Evolutionary conservation across 2,113 vertebrate genomes (phyloP), one percentile per base, ranked within the genome.

Genomic region (Oncorhynchus gorbuscha): DNA sequence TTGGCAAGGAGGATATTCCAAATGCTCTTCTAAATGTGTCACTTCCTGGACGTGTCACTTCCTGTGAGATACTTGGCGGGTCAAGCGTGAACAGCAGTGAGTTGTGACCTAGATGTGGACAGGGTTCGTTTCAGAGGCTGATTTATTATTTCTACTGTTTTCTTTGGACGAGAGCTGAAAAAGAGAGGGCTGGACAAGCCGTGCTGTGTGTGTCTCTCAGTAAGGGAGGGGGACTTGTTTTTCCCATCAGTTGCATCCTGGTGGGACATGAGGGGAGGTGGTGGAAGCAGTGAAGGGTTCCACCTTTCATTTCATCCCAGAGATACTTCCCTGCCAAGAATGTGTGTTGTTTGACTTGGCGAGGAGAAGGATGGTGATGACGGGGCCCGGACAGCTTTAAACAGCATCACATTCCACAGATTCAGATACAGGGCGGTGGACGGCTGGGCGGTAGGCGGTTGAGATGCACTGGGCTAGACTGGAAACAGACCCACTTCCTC

Each of bases 141-240:
- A 88, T 92, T 85, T 87, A 89, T 87, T 84, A 78, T 77, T 49
- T 82, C 71, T 79, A 4, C 64, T 93, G 89, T 94, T 94, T 92
- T 91, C 83, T 89, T 93, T 93, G 92, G 92, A 90, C 20, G 22
- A 32, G 58, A 73, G 70, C 79, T 91, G 59, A 77, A 81, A 89
- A 82, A 76, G 81, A 72, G 72, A 59, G 71, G 48, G 61, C 59
- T 72, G 64, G 65, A 70, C 73, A 79, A 79, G 73, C 58, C 1
- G 0, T 35, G 79, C 75, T 74, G 18, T 68, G 61, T 78, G 75
- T 67, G 62, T 65, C 75, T 62, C 65, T 62, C 74, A 74, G 69
- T 28, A 62, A 73, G 59, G 48, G 73, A 45, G 39, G 9, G 39
- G 39, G 39, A 45, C 39, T 86, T 91, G 84, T 89, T 92, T 88